phyloP scores from a whole-genome alignment of 2,888 invertebrate species.

The Dermolepida albohirtum region DNA sequence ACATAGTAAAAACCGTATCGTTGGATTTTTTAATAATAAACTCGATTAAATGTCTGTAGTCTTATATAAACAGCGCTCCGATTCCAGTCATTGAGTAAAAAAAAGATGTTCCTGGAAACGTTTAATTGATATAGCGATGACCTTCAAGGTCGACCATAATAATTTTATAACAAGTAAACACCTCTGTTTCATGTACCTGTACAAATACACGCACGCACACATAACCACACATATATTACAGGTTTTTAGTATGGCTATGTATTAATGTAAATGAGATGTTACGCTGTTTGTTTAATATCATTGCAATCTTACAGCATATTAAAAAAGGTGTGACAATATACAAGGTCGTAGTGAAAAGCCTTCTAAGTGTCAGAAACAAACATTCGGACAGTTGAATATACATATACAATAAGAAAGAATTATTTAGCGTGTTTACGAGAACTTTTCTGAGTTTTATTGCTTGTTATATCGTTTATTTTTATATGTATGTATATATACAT shows the following conservation, averaged over 20 bases:
- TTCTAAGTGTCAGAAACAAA: background rate
- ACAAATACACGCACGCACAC: too few species aligned
- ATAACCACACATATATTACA: background rate
- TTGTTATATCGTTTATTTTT: too few species aligned
- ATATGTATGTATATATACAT: too few species aligned
- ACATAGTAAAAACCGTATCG: too few species aligned
- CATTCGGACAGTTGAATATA: background rate
- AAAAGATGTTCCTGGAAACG: constrained; percentile 4
- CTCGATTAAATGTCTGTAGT: too few species aligned
- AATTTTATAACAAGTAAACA: constrained; percentile 16
- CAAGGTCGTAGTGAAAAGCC: constrained; percentile 22
- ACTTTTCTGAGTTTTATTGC: too few species aligned
- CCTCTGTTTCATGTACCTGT: too few species aligned
- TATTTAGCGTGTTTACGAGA: background rate
- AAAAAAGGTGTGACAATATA: constrained; percentile 27
- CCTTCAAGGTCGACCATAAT: constrained; percentile 29
- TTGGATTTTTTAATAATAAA: too few species aligned
- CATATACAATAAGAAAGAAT: constrained; percentile 4
- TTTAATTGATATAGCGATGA: constrained; percentile 6
- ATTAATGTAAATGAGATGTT: constrained; percentile 31
- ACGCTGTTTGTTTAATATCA: constrained; percentile 24
- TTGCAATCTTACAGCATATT: background rate
- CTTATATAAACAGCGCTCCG: too few species aligned
- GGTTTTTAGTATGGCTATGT: constrained; percentile 21
- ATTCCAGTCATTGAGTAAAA: too few species aligned